Evolutionary conservation across 2,113 vertebrate genomes (phyloP).

Genomic region (Lipotes vexillifer): DNA sequence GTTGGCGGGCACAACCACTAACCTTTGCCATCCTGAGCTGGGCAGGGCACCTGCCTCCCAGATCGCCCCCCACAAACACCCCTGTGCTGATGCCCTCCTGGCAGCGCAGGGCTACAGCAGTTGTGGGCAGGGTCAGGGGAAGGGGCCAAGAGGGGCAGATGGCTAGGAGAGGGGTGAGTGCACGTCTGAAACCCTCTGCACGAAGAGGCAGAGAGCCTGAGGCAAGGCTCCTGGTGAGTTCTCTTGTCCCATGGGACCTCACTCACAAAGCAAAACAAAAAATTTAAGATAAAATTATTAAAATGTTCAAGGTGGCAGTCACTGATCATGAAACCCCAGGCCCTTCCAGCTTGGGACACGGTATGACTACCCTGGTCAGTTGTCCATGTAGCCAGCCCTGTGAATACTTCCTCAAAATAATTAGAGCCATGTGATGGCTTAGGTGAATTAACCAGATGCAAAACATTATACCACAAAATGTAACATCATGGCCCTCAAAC

Average conservation of each 20-base stretch:
- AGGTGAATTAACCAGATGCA: not conserved
- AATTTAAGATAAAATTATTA: not conserved
- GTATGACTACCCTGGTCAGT: accelerated
- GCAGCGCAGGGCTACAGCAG: no score
- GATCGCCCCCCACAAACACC: not conserved
- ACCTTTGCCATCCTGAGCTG: not conserved
- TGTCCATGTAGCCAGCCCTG: not conserved
- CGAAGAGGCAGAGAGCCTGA: not conserved
- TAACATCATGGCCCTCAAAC: not conserved
- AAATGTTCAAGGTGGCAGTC: not conserved
- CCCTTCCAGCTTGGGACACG: not conserved
- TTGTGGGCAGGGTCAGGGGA: not conserved
- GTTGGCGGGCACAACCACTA: accelerated
- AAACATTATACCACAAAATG: not conserved
- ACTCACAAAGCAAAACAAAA: not conserved
- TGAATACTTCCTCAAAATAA: not conserved
- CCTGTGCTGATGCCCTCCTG: not conserved
- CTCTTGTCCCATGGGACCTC: not conserved
- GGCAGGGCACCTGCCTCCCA: accelerated
- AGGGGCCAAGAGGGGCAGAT: no score
- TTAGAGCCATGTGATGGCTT: not conserved
- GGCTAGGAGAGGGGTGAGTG: accelerated
- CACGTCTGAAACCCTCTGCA: not conserved
- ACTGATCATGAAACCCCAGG: not conserved
- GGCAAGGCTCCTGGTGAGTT: not conserved